Evolutionary conservation across 2,888 invertebrate genomes (phyloP), one percentile per base, ranked within the genome.

Genomic region (Rutpela maculata): DNA sequence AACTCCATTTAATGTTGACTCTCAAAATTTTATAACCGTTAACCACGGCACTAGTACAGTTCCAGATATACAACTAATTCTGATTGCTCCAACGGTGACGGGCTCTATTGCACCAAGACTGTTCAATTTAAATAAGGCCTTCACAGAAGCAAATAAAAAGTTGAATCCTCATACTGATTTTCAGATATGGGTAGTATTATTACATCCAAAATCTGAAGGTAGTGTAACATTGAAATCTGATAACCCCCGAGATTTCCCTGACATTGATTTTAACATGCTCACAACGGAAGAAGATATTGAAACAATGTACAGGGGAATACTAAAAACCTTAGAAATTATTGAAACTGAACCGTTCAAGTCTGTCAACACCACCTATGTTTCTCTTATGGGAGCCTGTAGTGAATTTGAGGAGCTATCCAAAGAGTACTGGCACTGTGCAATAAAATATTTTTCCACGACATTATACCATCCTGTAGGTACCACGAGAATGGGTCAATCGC

Each of bases 341-440:
- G 55, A 63, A 90, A 91, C 15, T 90, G 92, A 0, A 88, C 90
- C 35, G 57, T 79, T 11, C 74, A 79, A 73, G 78, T 76, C 15
- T 75, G 75, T 15, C 79, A 60, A 60, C 11, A n/a, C 60, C 31
- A 60, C 60, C 6, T 26, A 60, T 12, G 15, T 60, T n/a, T 15
- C 26, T 4, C 1, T 77, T 12, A 19, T 81, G 35, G 71, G 66
- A 59, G 90, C 89, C 0, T 94, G 94, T 85, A 88, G 88, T 22
- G 75, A 86, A 0, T 78, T 89, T 12, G 74, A 79, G 9, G 92
- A 92, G 75, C 92, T 91, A 79, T 90, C 92, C 0, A 94, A 94
- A 77, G 91, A 91, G 38, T 95, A 94, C 84, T 94, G 95, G 94
- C 92, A 92, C 76, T 95, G 95, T 86, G 92, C 93, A 17, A 81